Conservation (phyloP, 2,888 invertebrate genomes). For the Rhaphigaster nebulosa region DNA sequence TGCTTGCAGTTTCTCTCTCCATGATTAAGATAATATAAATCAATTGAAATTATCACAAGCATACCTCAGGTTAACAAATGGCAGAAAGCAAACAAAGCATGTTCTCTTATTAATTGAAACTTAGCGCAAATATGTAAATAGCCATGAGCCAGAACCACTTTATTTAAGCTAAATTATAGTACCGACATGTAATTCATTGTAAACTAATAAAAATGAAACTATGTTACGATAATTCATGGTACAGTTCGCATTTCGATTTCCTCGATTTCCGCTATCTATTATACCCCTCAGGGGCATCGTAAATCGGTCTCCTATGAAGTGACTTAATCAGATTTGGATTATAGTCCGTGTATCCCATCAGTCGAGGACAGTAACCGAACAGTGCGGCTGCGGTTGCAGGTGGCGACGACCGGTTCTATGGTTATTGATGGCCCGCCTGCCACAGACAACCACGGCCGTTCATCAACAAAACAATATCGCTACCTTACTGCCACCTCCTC, state of each 20-base stretch:
- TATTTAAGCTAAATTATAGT: no score
- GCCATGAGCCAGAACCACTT: no score
- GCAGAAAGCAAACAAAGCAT: no score
- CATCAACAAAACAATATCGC: constrained; percentile 35
- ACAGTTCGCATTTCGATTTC: neutral
- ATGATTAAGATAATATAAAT: no score
- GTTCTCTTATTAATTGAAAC: no score
- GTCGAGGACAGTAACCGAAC: neutral
- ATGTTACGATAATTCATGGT: neutral
- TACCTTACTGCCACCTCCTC: constrained; percentile 1
- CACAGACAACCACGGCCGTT: neutral
- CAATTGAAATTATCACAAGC: no score
- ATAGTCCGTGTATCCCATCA: neutral
- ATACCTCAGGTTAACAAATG: no score
- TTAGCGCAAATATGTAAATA: no score
- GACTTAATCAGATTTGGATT: constrained; percentile 34
- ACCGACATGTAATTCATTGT: no score
- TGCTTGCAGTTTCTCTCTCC: no score
- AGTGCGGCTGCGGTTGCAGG: neutral
- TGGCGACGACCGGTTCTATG: neutral
- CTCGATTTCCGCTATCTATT: neutral
- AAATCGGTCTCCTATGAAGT: neutral
- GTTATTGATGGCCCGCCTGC: constrained; percentile 10
- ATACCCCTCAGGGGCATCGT: neutral
- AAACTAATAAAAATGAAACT: no score